Base-by-base conservation (phyloP, 2,888 invertebrate genomes). In the Hemicrepidius hirtus region DNA sequence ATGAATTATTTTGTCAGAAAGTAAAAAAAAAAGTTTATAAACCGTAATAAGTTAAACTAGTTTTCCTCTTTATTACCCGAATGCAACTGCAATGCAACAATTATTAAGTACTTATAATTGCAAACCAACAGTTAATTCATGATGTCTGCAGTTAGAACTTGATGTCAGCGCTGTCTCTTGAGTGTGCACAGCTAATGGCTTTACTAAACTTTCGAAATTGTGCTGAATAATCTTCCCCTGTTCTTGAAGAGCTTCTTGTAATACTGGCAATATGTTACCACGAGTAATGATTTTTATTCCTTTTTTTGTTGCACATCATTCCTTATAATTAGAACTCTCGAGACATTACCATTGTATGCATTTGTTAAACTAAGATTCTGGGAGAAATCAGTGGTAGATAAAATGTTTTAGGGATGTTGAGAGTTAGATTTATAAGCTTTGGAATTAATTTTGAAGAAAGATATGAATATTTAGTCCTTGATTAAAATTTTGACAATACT, bases 101-200 rank as follows among this genome's bases (percentile, higher is more conserved):
- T 72, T 66, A 73, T 73, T 64, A 68, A 64, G 50, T 63, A 32
- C n/a, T n/a, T 67, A 65, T 73, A 73, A 73, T 64, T 68, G 68
- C 72, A 64, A 73, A 73, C 72, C 68, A 64, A 73, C 72, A 49
- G 68, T 73, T 73, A 73, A 71, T 73, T 68, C 65, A 57, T 57
- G 64, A 68, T 68, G 68, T 46, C 72, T 73, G 72, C 68, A 73
- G 35, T 68, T 73, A 55, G 55, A 68, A 64, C 44, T 59, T 64
- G 44, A 40, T 68, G 72, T 68, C 68, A 73, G 72, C 72, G 49
- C 24, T 65, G 59, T 49, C 68, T 68, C 55, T 32, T 20, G 41
- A 46, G 62, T 63, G 37, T 71, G 62, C 63, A 57, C 67, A 57
- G 55, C 55, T 71, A 71, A 71, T 57, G 71, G 50, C 67, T 71